phyloP scores from a whole-genome alignment of 2,888 invertebrate species.

The Galerucella calmariensis region DNA sequence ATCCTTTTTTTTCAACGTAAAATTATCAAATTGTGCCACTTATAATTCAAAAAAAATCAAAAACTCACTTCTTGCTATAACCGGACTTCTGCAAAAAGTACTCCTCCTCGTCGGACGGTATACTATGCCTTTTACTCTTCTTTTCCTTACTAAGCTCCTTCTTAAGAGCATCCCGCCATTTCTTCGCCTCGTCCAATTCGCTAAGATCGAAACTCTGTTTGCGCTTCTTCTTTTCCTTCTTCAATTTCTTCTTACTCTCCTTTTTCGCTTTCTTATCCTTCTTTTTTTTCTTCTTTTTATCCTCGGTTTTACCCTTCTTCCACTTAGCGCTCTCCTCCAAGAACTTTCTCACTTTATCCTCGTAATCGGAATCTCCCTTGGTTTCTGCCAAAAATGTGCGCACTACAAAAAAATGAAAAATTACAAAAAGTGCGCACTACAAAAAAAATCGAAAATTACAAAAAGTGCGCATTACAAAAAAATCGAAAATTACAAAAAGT shows the following conservation, averaged over 20 bases:
- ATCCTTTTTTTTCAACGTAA: not conserved
- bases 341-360: slow-evolving; percentile 86
- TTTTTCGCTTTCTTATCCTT: slow-evolving; percentile 73
- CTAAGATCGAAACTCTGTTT: slow-evolving; percentile 76
- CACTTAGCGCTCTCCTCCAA: slow-evolving; percentile 85
- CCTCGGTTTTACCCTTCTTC: slow-evolving; percentile 77
- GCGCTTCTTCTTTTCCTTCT: slow-evolving; percentile 73
- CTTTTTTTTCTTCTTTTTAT: slow-evolving; percentile 72
- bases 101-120: slow-evolving; percentile 65
- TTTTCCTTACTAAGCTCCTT: slow-evolving; percentile 66
- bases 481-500: too few relatives aligned
- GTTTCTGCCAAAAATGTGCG: slow-evolving; percentile 83
- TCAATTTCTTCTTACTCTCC: slow-evolving; percentile 79
- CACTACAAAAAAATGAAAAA: too few relatives aligned
- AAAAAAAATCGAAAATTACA: too few relatives aligned
- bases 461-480: too few relatives aligned
- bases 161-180: slow-evolving; percentile 76
- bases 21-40: not conserved
- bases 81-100: slow-evolving; percentile 65
- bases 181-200: slow-evolving; percentile 74
- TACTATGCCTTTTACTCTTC: slow-evolving; percentile 59
- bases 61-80: slow-evolving; percentile 61
- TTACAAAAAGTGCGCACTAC: too few relatives aligned
- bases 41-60: slow-evolving; percentile 10
- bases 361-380: slow-evolving; percentile 84